Evolutionary conservation across 2,797 vertebrate species (phyloP).

Genomic region (Alauda arvensis): DNA sequence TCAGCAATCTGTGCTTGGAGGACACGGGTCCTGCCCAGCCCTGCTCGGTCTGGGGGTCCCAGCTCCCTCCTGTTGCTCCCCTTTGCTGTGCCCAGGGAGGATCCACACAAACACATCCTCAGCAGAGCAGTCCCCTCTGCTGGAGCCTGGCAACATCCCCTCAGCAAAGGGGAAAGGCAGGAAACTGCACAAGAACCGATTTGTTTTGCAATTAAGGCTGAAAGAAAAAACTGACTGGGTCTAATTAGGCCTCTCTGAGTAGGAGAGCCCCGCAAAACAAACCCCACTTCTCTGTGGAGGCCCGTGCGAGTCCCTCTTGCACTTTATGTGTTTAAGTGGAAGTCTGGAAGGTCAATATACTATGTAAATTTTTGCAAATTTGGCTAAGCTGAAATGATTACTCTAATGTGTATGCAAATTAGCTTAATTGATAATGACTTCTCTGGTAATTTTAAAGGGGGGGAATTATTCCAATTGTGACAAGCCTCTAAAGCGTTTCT

Average conservation of each 20-base stretch:
- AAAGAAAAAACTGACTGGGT: constrained; percentile 67
- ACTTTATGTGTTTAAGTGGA: constrained; percentile 62
- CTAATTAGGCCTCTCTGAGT: constrained; percentile 63
- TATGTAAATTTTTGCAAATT: constrained; percentile 73
- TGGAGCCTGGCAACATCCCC: neutral
- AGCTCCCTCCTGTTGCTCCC: no score
- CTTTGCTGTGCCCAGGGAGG: neutral
- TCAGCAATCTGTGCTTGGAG: rapidly evolving
- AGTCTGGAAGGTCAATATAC: constrained; percentile 72
- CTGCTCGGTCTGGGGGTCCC: neutral
- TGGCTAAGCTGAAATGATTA: constrained; percentile 76
- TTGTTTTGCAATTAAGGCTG: constrained; percentile 66
- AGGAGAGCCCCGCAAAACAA: constrained; percentile 61
- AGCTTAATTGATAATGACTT: constrained; percentile 72
- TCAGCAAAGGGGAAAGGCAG: neutral
- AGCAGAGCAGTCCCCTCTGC: neutral
- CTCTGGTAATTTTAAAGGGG: constrained; percentile 57
- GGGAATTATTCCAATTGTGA: constrained; percentile 55
- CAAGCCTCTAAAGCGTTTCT: constrained; percentile 62
- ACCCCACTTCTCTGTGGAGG: constrained; percentile 43
- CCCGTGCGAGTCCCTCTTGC: constrained; percentile 20
- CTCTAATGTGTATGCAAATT: constrained; percentile 73
- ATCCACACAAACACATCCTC: rapidly evolving
- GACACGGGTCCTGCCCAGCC: rapidly evolving
- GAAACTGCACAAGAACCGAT: constrained; percentile 29